Evolutionary conservation across 2,888 invertebrate species (phyloP).

Genomic region (Melolontha melolontha): DNA sequence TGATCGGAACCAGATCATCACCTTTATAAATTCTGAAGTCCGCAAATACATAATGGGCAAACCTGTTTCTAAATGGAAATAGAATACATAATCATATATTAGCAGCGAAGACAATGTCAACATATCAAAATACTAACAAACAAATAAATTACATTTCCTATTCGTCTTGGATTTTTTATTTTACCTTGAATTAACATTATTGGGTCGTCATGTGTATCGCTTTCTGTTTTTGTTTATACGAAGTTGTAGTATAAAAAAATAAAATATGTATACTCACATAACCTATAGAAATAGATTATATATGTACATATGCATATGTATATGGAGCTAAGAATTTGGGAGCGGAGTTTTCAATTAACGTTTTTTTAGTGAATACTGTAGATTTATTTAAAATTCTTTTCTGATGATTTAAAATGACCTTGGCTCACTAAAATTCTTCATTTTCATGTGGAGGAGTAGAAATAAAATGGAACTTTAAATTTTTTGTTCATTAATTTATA

Average conservation of each 20-base stretch:
- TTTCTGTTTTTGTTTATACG: slow-evolving; percentile 12
- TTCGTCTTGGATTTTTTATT: background rate
- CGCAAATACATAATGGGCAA: slow-evolving; percentile 5
- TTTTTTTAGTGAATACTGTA: background rate
- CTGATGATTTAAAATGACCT: slow-evolving; percentile 15
- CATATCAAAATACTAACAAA: slow-evolving; percentile 6
- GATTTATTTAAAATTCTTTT: slow-evolving; percentile 9
- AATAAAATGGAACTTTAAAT: slow-evolving; percentile 6
- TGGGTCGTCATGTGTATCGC: slow-evolving; percentile 18
- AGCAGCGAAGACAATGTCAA: background rate
- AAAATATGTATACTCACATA: background rate
- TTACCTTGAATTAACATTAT: slow-evolving; percentile 2
- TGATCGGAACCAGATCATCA: background rate
- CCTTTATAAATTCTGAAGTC: background rate
- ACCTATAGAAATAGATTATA: slow-evolving; percentile 9
- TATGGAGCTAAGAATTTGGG: slow-evolving; percentile 25
- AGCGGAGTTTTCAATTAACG: slow-evolving; percentile 3
- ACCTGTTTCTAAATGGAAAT: slow-evolving; percentile 21
- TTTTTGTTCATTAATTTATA: background rate
- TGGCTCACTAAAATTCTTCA: slow-evolving; percentile 10
- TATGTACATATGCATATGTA: no score
- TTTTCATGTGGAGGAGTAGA: slow-evolving; percentile 21
- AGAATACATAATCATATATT: background rate
- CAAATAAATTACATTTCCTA: slow-evolving; percentile 15
- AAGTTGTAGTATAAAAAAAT: background rate